Evolutionary conservation across 1,140 invertebrate species (phyloP).

Genomic region (Drosophila miranda): DNA sequence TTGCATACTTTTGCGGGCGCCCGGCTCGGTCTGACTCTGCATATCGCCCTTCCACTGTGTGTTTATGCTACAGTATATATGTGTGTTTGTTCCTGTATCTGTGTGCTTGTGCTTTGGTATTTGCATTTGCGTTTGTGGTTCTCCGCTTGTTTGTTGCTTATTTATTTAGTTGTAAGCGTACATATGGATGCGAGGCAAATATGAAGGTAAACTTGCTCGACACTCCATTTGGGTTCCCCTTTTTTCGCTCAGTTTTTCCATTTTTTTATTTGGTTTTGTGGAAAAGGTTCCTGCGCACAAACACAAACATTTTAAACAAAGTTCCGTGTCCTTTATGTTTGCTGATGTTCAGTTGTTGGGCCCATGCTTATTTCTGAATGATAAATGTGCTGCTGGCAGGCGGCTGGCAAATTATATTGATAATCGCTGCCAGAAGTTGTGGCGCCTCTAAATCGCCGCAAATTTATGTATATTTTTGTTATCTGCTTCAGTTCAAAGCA

Average conservation of each 20-base stretch:
- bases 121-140: slow-evolving; percentile 46
- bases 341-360: slow-evolving; percentile 8
- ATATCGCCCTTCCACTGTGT: slow-evolving; percentile 1
- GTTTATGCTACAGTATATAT: not conserved
- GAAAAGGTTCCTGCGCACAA: slow-evolving; percentile 2
- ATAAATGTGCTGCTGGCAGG: slow-evolving; percentile 34
- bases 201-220: slow-evolving; percentile 38
- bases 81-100: not conserved
- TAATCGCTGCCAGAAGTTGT: slow-evolving; percentile 46
- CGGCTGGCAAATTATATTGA: slow-evolving; percentile 43
- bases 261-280: no score
- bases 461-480: slow-evolving; percentile 33
- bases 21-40: not conserved
- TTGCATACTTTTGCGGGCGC: slow-evolving; percentile 64
- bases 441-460: slow-evolving; percentile 29
- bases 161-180: slow-evolving; percentile 53
- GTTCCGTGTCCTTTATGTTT: not conserved
- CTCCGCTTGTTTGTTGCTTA: slow-evolving; percentile 44
- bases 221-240: slow-evolving; percentile 21
- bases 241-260: slow-evolving; percentile 34
- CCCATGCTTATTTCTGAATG: slow-evolving; percentile 37
- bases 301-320: slow-evolving; percentile 21
- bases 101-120: slow-evolving; percentile 18
- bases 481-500: slow-evolving; percentile 15
- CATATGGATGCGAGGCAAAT: slow-evolving; percentile 31